phyloP scores from a whole-genome alignment of 2,797 vertebrate genomes.

The Semaprochilodus insignis region DNA sequence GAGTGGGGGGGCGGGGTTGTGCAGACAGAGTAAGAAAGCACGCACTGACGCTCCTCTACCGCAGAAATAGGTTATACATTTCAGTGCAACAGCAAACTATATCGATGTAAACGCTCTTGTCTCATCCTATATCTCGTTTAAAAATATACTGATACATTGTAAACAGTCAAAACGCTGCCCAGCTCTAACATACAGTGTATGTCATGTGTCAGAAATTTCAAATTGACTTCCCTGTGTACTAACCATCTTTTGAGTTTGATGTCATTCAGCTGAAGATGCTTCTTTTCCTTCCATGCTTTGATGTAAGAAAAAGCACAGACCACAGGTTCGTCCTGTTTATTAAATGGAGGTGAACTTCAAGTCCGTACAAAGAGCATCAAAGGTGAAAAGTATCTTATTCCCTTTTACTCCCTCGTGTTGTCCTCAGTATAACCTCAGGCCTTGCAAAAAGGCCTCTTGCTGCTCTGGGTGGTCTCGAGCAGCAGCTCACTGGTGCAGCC shows the following conservation, averaged over 20 bases:
- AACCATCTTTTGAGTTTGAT: background rate
- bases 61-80: too few species aligned
- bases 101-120: too few species aligned
- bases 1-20: too few species aligned
- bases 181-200: too few species aligned
- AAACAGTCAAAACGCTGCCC: too few species aligned
- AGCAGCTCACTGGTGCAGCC: slow-evolving; percentile 15
- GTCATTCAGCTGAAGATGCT: background rate
- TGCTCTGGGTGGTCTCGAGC: slow-evolving; percentile 49
- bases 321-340: background rate
- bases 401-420: background rate
- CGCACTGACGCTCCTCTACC: too few species aligned
- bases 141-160: too few species aligned
- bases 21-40: too few species aligned
- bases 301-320: background rate
- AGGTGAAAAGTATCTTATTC: background rate
- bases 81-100: too few species aligned
- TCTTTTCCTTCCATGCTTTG: background rate
- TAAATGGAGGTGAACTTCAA: slow-evolving; percentile 1
- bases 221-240: background rate
- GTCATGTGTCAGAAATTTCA: too few species aligned
- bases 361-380: slow-evolving; percentile 16
- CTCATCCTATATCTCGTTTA: too few species aligned
- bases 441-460: slow-evolving; percentile 31
- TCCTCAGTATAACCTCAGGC: slow-evolving; percentile 12